Percentiles rank a stretch among this genome's conserved stretches.
Conservation (phyloP, 2,113 vertebrate species). For the Siniperca knerii region DNA sequence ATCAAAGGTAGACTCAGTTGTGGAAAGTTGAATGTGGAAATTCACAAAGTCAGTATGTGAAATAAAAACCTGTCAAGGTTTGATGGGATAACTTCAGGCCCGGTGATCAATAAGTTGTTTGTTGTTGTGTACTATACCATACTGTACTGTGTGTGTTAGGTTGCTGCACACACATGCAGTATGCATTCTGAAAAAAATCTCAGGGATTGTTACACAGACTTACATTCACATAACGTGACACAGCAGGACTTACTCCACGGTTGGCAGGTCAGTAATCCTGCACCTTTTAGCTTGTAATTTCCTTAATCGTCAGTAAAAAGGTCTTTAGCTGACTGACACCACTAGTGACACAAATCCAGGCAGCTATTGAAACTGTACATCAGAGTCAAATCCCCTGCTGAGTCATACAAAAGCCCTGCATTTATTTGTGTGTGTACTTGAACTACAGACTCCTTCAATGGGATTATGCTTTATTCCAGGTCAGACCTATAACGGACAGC, state of each 20-base stretch:
- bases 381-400: background rate
- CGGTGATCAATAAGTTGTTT: background rate
- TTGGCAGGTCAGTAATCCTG: background rate
- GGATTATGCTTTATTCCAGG: background rate
- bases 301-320: background rate
- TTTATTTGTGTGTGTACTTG: no score
- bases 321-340: conserved; percentile 2
- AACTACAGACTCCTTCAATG: background rate
- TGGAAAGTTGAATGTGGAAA: background rate
- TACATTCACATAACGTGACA: background rate
- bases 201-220: background rate
- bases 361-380: background rate
- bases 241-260: background rate
- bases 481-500: background rate
- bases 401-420: background rate
- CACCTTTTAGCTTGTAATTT: background rate
- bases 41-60: conserved; percentile 2
- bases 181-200: no score
- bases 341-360: background rate
- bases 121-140: background rate
- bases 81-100: background rate
- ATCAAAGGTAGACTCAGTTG: background rate
- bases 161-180: background rate
- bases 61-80: background rate
- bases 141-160: background rate